Evolutionary conservation across 2,888 invertebrate genomes (phyloP), one percentile per base, ranked within the genome.

Genomic region (Metallyticus violacea): DNA sequence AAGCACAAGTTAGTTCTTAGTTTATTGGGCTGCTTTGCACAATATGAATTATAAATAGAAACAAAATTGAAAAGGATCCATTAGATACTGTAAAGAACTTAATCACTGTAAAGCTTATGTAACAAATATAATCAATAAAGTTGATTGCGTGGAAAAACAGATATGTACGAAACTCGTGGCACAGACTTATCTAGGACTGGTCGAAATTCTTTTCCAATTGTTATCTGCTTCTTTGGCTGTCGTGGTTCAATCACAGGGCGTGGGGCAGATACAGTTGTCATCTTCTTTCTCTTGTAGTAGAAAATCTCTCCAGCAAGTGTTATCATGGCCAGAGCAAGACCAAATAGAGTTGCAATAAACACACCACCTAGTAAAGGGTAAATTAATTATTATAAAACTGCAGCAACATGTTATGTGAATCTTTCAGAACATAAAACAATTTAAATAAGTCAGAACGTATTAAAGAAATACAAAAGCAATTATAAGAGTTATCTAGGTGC

Each of bases 261-360:
- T 9, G 81, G 81, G 22, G 85, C 81, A 30, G 82, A 78, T 9
- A 87, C 87, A 9, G 62, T 83, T 91, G 3, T 91, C 91, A 1
- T 91, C 90, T 88, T 91, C 88, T 88, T 89, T 79, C 86, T 85
- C 85, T 89, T 90, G 90, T 97, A 96, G 90, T 97, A 97, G 87
- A 96, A 93, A 0, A 98, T 96, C 91, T 98, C 98, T 89, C 95
- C 95, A 0, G 94, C 96, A 26, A 98, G 91, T 0, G 97, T 97
- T 0, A 97, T 91, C 96, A 98, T 96, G 0, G 98, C 97, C 85
- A 98, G 90, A 0, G 96, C 95, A 3, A 98, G 91, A 0, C 98
- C 98, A 90, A 97, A 96, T 0, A 97, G 92, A 0, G 97, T 97
- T 0, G 97, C 97, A 89, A 98, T 97, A 90, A 98, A 98, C 0